A percentile compares a stretch with the other conserved stretches of the same genome.
phyloP scores from a whole-genome alignment of 2,888 invertebrate genomes.

The Agriopis marginaria region DNA sequence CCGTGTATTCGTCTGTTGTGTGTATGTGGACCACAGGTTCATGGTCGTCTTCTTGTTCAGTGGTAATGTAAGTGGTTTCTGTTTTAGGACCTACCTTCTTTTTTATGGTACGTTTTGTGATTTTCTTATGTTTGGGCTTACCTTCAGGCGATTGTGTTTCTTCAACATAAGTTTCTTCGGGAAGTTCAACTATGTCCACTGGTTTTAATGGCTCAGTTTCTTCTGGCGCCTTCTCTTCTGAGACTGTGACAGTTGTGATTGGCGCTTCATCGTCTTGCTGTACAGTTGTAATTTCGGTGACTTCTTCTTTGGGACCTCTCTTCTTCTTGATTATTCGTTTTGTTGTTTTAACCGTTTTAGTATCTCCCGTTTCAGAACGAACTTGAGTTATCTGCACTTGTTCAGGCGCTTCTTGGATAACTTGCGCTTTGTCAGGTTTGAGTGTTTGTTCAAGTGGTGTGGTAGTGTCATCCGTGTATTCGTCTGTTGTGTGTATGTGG shows the following conservation, averaged over 20 bases:
- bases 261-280: slow-evolving; percentile 56
- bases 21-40: slow-evolving; percentile 43
- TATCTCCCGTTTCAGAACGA: slow-evolving; percentile 46
- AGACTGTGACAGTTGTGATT: slow-evolving; percentile 45
- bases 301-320: slow-evolving; percentile 61
- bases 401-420: slow-evolving; percentile 19
- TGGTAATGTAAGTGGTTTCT: slow-evolving; percentile 51
- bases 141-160: slow-evolving; percentile 40
- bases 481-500: slow-evolving; percentile 44
- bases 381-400: slow-evolving; percentile 31
- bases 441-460: slow-evolving; percentile 39
- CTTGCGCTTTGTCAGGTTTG: slow-evolving; percentile 28
- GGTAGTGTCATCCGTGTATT: slow-evolving; percentile 49
- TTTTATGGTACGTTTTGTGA: slow-evolving; percentile 67
- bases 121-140: slow-evolving; percentile 46
- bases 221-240: slow-evolving; percentile 45
- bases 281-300: slow-evolving; percentile 64
- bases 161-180: slow-evolving; percentile 45
- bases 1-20: slow-evolving; percentile 59
- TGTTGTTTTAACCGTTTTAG: slow-evolving; percentile 49
- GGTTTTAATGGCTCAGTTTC: slow-evolving; percentile 70
- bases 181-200: slow-evolving; percentile 65
- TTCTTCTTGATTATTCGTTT: slow-evolving; percentile 61
- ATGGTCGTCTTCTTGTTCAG: slow-evolving; percentile 62
- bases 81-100: slow-evolving; percentile 65